Base-by-base conservation (phyloP, 2,797 vertebrate genomes). In the Cyclopterus lumpus region DNA sequence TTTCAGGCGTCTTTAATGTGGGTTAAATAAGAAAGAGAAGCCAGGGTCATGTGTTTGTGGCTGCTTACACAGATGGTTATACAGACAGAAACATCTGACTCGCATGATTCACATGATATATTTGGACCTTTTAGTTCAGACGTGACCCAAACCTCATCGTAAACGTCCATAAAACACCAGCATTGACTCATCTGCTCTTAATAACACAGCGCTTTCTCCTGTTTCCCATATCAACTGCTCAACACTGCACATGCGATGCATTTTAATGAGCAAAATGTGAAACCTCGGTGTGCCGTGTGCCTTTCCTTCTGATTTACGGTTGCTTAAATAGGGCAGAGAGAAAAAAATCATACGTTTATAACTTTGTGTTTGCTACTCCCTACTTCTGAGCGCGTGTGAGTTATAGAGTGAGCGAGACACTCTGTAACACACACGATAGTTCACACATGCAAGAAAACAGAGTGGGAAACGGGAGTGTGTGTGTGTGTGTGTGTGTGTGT, bases 141-240 rank as follows among this genome's bases (percentile, higher is more conserved):
- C 5, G 18, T 72, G 82, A 86, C 57, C 75, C 54, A 64, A 81
- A 20, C 65, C 67, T 71, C 68, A 62, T 59, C 4, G 67, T 68
- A 83, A 80, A 82, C 67, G 71, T 72, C 67, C 77, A 80, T 1
- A 71, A 77, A 64, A 26, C 76, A 58, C 74, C 67, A 18, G 40
- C 18, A 5, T 49, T 12, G 63, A 79, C 59, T 71, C 89, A 92
- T 91, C 91, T 92, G 90, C 89, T 90, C 81, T 80, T 55, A 82
- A 90, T 91, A 85, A 89, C 72, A 11, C 20, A 0, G 6, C 0
- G 20, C 59, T 73, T 76, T 77, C 72, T 70, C 79, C 67, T 60
- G 24, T 75, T 71, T 67, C 71, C 57, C 83, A 90, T 92, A 91
- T 89, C 86, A 67, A 2, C 85, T 2, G 86, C 78, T 68, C 78